phyloP scores from a whole-genome alignment of 2,797 vertebrate genomes.

The Cirrhinus mrigala region DNA sequence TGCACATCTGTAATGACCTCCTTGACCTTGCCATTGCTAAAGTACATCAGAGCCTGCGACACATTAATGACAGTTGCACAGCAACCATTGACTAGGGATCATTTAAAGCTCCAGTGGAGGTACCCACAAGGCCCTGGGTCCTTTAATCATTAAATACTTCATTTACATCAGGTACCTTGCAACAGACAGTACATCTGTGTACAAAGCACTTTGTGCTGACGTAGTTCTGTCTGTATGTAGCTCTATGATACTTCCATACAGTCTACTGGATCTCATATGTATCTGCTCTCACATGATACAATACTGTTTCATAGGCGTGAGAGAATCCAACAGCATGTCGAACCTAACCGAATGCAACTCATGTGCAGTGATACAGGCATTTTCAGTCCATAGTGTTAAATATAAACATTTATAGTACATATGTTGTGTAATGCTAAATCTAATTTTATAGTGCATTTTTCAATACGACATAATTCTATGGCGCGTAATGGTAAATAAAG shows the following conservation, averaged over 20 bases:
- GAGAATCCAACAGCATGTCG: neutral
- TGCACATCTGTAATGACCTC: conserved; percentile 30
- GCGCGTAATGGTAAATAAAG: neutral
- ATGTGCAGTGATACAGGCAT: neutral
- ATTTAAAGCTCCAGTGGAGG: conserved; percentile 50
- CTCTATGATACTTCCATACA: neutral
- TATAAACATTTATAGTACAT: neutral
- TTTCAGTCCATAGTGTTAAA: neutral
- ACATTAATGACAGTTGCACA: conserved; percentile 57
- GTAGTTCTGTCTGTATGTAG: neutral
- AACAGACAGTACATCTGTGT: neutral
- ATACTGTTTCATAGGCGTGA: neutral
- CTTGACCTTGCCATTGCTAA: conserved; percentile 46
- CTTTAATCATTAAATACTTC: conserved; percentile 33
- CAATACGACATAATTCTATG: neutral
- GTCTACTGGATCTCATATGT: neutral
- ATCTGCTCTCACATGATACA: neutral
- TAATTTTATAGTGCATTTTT: neutral
- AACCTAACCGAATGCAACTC: conserved; percentile 1
- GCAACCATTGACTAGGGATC: conserved; percentile 42
- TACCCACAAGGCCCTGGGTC: neutral
- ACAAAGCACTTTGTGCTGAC: conserved; percentile 9
- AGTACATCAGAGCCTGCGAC: conserved; percentile 43
- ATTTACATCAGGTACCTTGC: neutral
- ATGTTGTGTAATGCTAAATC: too few relatives aligned